Conservation (phyloP, 2,113 vertebrate genomes). For the Ictalurus punctatus region DNA sequence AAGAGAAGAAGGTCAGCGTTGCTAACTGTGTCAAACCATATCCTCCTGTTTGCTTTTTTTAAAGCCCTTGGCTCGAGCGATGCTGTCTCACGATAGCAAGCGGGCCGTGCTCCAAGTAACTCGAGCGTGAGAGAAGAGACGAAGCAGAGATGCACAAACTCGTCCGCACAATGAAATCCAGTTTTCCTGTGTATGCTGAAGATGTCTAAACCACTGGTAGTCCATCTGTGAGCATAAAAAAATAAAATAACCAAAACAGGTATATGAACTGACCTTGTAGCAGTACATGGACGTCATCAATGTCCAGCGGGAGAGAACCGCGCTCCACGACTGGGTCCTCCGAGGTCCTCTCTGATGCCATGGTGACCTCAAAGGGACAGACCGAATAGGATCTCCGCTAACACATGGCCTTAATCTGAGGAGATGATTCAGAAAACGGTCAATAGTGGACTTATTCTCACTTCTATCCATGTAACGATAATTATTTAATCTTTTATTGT, state of each 20-base stretch:
- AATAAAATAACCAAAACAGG: not conserved
- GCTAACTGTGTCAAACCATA: not conserved
- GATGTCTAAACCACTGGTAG: not conserved
- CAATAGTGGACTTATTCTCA: not conserved
- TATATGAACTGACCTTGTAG: constrained; percentile 70
- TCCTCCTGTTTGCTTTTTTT: constrained; percentile 16
- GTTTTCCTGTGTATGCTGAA: not conserved
- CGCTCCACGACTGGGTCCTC: constrained; percentile 58
- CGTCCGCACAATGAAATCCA: not conserved
- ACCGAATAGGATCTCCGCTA: constrained; percentile 41
- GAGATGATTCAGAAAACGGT: not conserved
- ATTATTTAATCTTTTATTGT: not conserved
- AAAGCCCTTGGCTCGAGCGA: not conserved
- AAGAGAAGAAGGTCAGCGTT: not conserved
- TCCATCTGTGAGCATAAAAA: not conserved
- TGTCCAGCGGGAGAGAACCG: constrained; percentile 69
- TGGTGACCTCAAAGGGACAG: constrained; percentile 45
- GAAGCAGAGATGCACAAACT: not conserved
- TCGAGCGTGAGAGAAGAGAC: not conserved
- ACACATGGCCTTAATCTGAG: constrained; percentile 60
- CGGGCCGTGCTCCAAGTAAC: not conserved
- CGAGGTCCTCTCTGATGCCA: constrained; percentile 61
- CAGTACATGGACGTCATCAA: constrained; percentile 74
- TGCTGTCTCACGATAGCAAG: constrained; percentile 12
- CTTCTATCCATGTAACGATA: not conserved